Conservation (phyloP, 2,888 invertebrate species). For the Phortica magna region DNA sequence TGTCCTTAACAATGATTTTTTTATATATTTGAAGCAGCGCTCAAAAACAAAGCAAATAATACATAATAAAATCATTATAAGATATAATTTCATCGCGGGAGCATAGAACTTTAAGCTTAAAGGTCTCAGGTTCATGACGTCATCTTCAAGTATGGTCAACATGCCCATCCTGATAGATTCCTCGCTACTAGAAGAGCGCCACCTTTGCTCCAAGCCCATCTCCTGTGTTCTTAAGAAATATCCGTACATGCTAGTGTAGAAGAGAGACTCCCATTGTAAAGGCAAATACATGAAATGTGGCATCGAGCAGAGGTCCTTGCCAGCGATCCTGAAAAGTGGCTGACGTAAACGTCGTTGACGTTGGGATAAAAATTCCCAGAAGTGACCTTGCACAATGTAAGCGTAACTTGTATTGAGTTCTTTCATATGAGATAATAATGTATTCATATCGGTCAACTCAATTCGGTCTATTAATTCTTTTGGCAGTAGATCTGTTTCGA, state of each 20-base stretch:
- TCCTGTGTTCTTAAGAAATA: not conserved
- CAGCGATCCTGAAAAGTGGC: not conserved
- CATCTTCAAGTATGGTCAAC: not conserved
- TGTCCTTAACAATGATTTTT: not conserved
- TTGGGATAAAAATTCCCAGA: not conserved
- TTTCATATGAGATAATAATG: not conserved
- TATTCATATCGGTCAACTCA: not conserved
- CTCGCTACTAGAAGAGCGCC: not conserved
- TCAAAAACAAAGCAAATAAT: constrained; percentile 14
- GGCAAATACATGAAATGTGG: not conserved
- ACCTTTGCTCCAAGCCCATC: not conserved
- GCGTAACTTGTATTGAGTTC: constrained; percentile 4
- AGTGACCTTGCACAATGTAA: not conserved
- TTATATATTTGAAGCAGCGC: not conserved
- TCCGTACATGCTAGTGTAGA: not conserved
- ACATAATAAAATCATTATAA: not conserved
- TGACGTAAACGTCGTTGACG: not conserved
- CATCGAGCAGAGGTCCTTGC: not conserved
- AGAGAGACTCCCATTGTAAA: constrained; percentile 5
- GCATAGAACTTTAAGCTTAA: not conserved
- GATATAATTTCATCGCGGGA: not conserved
- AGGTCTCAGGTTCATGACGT: not conserved
- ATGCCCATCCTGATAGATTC: not conserved
- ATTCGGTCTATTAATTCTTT: not conserved
- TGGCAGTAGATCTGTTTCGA: not conserved